Conservation (phyloP, 2,797 vertebrate species). For the Rhinatrema bivittatum region DNA sequence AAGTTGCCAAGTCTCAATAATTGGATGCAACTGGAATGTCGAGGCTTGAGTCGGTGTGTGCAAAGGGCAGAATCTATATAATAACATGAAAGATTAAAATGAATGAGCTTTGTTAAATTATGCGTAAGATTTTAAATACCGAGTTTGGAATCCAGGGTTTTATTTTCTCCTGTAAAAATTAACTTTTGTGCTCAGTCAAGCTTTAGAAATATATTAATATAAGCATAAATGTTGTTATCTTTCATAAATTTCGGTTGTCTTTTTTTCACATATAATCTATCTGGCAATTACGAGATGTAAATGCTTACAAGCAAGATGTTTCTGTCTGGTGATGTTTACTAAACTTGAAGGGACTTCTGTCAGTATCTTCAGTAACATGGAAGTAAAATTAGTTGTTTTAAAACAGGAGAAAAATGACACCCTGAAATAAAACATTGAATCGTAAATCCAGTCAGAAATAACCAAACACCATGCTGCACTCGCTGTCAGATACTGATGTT, state of each 20-base stretch:
- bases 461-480: too few species aligned
- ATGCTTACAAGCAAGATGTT: too few species aligned
- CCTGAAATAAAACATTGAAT: too few species aligned
- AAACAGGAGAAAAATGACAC: too few species aligned
- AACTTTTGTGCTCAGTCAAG: not conserved
- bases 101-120: not conserved
- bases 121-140: not conserved
- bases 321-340: too few species aligned
- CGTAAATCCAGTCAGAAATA: too few species aligned
- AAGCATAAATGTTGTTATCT: not conserved
- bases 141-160: not conserved
- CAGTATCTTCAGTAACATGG: too few species aligned
- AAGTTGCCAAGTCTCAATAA: slow-evolving; percentile 16
- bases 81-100: not conserved
- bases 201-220: not conserved
- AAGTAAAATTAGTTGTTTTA: too few species aligned
- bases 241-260: not conserved
- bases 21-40: fast-evolving
- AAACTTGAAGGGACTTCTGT: too few species aligned
- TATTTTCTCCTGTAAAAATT: not conserved
- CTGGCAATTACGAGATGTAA: too few species aligned
- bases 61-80: not conserved
- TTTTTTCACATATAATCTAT: too few species aligned
- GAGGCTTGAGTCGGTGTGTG: not conserved
- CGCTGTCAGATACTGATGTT: too few species aligned